Conservation (phyloP, 2,113 vertebrate species). For the Aegotheles bennettii region DNA sequence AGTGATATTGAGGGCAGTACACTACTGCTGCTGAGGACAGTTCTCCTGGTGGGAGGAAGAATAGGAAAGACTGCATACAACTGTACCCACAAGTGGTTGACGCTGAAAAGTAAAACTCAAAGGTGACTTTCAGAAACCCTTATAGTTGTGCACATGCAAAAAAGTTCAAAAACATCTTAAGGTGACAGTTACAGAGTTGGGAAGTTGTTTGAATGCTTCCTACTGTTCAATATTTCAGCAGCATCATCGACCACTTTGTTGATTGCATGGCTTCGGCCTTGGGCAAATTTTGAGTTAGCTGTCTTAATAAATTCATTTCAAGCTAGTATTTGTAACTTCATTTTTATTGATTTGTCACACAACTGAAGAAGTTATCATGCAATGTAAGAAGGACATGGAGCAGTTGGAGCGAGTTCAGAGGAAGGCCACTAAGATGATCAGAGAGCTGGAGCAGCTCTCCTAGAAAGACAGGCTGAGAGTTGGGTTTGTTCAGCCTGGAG, state of each 20-base stretch:
- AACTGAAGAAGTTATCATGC: too few species aligned
- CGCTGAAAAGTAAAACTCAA: background rate
- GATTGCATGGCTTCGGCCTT: background rate
- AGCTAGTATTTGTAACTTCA: background rate
- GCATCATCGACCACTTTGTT: background rate
- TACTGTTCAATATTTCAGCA: background rate
- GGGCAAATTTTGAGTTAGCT: background rate
- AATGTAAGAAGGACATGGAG: too few species aligned
- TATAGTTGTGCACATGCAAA: background rate
- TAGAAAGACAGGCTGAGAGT: too few species aligned
- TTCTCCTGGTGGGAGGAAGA: background rate
- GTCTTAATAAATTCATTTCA: background rate
- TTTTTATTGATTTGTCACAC: background rate
- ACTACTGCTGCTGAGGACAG: background rate
- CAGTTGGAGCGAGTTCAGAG: too few species aligned
- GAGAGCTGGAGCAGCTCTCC: too few species aligned
- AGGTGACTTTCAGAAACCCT: background rate
- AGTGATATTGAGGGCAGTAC: background rate
- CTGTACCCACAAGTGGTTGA: background rate
- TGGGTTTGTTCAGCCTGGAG: too few species aligned
- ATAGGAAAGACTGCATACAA: background rate
- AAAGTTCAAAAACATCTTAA: background rate
- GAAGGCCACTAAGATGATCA: too few species aligned
- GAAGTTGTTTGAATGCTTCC: background rate
- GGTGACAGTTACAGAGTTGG: background rate